Evolutionary conservation across 2,888 invertebrate genomes (phyloP).

Genomic region (Erebia ligea): DNA sequence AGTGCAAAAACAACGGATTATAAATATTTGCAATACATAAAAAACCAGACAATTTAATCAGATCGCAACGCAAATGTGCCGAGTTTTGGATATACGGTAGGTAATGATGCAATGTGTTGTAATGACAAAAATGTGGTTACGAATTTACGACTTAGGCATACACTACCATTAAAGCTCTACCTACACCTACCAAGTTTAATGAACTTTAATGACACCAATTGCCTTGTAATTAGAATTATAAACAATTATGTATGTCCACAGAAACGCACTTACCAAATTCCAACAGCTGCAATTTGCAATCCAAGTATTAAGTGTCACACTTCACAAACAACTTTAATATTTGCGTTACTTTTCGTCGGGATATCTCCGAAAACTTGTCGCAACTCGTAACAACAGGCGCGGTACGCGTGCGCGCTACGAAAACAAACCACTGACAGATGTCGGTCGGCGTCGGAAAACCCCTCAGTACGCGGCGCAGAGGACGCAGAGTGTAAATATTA

Average conservation of each 20-base stretch:
- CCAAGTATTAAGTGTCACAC: slow-evolving; percentile 59
- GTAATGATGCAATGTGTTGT: slow-evolving; percentile 41
- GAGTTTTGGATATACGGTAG: not conserved
- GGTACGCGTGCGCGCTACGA: slow-evolving; percentile 74
- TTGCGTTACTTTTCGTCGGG: slow-evolving; percentile 31
- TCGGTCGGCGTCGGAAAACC: slow-evolving; percentile 76
- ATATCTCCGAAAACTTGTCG: slow-evolving; percentile 69
- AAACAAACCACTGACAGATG: slow-evolving; percentile 76
- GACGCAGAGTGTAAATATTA: slow-evolving; percentile 77
- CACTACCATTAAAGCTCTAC: slow-evolving; percentile 19
- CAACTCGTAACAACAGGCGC: slow-evolving; percentile 70
- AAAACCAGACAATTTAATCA: not conserved
- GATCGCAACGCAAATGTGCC: not conserved
- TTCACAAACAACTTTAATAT: slow-evolving; percentile 55
- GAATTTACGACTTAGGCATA: slow-evolving; percentile 3
- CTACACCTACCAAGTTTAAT: slow-evolving; percentile 29
- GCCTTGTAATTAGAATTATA: slow-evolving; percentile 20
- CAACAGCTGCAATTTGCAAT: slow-evolving; percentile 65
- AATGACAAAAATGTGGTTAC: slow-evolving; percentile 39
- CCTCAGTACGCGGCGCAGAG: slow-evolving; percentile 71
- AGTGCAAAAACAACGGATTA: slow-evolving; percentile 19
- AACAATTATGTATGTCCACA: slow-evolving; percentile 24
- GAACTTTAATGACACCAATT: slow-evolving; percentile 34
- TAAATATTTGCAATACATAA: not conserved
- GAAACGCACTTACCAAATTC: slow-evolving; percentile 63